These are phyloP conservation scores for Alligator mississippiensis DNA, from an alignment of 2,113 vertebrate genomes.

Conservation along the genomic window DNA sequence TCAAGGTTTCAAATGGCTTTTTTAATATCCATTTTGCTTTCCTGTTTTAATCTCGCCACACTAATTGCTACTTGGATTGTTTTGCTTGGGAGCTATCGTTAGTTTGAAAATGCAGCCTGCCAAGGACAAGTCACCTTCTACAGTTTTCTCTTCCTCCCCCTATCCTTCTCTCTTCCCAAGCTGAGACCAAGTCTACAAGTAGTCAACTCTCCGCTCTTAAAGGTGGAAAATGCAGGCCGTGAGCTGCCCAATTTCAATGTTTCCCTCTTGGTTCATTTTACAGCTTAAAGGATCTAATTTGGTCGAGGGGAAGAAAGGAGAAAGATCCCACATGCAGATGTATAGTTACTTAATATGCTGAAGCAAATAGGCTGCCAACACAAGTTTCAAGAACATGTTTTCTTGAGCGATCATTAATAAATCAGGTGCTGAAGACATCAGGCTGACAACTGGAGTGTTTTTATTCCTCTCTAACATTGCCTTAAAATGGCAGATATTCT, in stretches of 20 bases:
- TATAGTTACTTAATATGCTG: accelerated
- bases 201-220: not conserved
- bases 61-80: slow-evolving; percentile 41
- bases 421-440: accelerated
- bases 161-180: not conserved
- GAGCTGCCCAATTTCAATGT: not conserved
- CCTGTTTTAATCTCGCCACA: not conserved
- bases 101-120: slow-evolving; percentile 10
- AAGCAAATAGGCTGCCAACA: not conserved
- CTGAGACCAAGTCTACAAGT: not conserved
- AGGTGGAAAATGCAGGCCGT: not conserved
- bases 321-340: accelerated
- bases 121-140: slow-evolving; percentile 43
- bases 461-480: not conserved
- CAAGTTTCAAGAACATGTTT: not conserved
- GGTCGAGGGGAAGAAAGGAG: not conserved
- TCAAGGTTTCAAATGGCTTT: slow-evolving; percentile 57
- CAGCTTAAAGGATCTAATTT: not conserved
- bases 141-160: not conserved
- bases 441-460: not conserved
- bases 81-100: slow-evolving; percentile 31
- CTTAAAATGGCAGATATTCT: not conserved
- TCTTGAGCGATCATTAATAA: not conserved
- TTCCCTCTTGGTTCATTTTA: not conserved
- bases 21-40: slow-evolving; percentile 48